Percentiles rank a stretch among this genome's conserved stretches.
These are phyloP conservation scores for Myotis myotis DNA, from an alignment of 2,797 vertebrate species.

Conservation along the genomic window DNA sequence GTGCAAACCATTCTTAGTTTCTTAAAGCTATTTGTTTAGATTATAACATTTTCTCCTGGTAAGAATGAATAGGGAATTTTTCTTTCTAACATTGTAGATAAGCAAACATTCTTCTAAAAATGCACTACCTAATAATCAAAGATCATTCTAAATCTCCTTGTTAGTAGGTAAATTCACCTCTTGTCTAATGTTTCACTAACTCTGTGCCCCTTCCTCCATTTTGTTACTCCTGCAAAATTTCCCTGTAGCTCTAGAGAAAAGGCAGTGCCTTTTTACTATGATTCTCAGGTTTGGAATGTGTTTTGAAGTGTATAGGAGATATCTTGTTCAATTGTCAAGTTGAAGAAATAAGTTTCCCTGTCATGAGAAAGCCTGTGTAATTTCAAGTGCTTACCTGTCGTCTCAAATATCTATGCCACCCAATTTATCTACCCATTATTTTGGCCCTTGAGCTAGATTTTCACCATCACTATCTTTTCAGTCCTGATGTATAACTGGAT, in stretches of 20 bases:
- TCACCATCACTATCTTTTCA: neutral
- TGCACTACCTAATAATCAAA: neutral
- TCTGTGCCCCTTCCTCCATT: neutral
- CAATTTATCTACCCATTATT: conserved; percentile 16
- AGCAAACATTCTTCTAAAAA: neutral
- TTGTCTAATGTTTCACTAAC: neutral
- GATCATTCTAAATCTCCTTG: neutral
- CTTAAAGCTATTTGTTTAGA: neutral
- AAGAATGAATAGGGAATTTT: neutral
- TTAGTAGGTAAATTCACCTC: neutral
- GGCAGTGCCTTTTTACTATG: neutral
- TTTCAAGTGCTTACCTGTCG: neutral
- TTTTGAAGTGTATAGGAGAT: neutral
- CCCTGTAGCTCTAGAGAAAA: neutral
- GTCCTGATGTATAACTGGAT: neutral
- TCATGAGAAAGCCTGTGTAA: neutral
- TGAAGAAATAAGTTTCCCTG: conserved; percentile 40
- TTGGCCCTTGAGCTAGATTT: neutral
- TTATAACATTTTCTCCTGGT: neutral
- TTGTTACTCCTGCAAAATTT: neutral
- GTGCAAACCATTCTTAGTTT: neutral
- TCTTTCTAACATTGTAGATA: neutral
- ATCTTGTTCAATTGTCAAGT: conserved; percentile 34
- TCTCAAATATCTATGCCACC: conserved; percentile 21
- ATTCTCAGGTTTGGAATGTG: neutral